phyloP scores from a whole-genome alignment of 2,888 invertebrate species.

The Arctia plantaginis region DNA sequence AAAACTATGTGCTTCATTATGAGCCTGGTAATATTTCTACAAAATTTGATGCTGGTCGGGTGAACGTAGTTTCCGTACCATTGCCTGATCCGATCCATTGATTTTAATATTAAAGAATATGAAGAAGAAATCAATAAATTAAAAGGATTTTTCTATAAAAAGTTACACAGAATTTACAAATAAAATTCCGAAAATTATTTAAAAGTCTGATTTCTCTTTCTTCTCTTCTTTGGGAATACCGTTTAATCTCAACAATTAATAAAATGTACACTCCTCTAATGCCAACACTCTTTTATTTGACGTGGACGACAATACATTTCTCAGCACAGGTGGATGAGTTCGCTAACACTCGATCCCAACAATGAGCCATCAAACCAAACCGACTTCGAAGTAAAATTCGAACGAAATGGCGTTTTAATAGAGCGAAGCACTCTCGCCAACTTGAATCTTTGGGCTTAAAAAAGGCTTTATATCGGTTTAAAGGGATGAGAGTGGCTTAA shows the following conservation, averaged over 20 bases:
- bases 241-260: background rate
- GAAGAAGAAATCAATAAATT: too few species aligned
- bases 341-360: slow-evolving; percentile 35
- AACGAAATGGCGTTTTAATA: slow-evolving; percentile 83
- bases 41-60: too few species aligned
- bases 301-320: slow-evolving; percentile 15
- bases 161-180: too few species aligned
- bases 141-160: too few species aligned
- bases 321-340: slow-evolving; percentile 36
- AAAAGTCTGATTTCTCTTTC: background rate
- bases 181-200: background rate
- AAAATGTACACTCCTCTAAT: slow-evolving; percentile 2
- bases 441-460: slow-evolving; percentile 86
- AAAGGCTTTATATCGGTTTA: slow-evolving; percentile 85
- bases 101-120: too few species aligned
- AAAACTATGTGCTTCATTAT: too few species aligned
- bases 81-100: too few species aligned
- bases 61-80: too few species aligned
- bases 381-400: slow-evolving; percentile 66
- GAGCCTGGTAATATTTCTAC: too few species aligned
- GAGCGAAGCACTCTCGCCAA: slow-evolving; percentile 84
- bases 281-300: slow-evolving; percentile 10
- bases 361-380: slow-evolving; percentile 47
- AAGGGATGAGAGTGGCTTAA: slow-evolving; percentile 83
- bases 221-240: too few species aligned